Conservation (phyloP, 2,888 invertebrate species). For the Epinotia ramella region DNA sequence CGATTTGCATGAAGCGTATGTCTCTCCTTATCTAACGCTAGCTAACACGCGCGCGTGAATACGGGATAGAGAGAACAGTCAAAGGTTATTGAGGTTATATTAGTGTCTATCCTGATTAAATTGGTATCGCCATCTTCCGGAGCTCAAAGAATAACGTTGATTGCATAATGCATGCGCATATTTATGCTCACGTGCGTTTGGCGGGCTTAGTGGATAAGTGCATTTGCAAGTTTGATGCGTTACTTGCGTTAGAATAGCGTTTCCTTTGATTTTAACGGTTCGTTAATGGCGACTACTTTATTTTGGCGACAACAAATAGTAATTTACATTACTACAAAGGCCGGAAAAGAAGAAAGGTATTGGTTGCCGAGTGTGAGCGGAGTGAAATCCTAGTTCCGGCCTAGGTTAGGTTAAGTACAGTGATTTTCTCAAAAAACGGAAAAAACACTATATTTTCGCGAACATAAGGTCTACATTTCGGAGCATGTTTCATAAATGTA, state of each 20-base stretch:
- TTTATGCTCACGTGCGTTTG: conserved; percentile 38
- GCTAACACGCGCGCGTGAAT: background rate
- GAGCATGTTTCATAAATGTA: no score
- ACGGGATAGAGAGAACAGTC: background rate
- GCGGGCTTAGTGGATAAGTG: conserved; percentile 26
- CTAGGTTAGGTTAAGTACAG: no score
- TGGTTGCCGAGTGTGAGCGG: no score
- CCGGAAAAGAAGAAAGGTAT: no score
- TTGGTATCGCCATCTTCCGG: conserved; percentile 33
- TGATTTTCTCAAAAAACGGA: no score
- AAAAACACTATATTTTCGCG: no score
- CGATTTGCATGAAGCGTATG: background rate
- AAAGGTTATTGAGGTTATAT: background rate
- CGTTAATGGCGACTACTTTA: background rate
- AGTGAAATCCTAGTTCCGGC: no score
- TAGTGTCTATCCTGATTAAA: conserved; percentile 28
- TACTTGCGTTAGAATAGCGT: conserved; percentile 12
- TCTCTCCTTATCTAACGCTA: background rate
- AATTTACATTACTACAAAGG: no score
- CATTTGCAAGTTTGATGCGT: conserved; percentile 41
- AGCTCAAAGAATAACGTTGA: conserved; percentile 26
- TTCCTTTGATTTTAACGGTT: conserved; percentile 36
- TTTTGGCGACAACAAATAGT: background rate
- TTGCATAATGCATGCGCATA: conserved; percentile 39
- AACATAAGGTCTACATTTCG: no score